Evolutionary conservation across 2,888 invertebrate species (phyloP), one percentile per base, ranked within the genome.

Genomic region (Azorinus chamasolen): DNA sequence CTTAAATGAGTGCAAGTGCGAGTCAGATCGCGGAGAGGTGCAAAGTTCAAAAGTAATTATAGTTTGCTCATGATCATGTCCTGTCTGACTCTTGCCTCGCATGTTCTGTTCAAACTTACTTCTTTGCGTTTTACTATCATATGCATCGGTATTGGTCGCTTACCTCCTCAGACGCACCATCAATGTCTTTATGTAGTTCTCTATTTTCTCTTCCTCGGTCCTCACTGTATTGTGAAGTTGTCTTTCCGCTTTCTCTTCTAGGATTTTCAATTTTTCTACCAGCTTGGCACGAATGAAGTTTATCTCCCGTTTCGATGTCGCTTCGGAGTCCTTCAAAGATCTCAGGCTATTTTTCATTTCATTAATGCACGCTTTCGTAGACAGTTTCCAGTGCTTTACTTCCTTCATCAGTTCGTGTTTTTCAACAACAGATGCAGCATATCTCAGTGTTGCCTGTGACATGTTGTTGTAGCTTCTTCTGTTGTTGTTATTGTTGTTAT

Each of bases 361-460:
- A 48, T 50, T 69, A 1, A 75, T 62, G n/a, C 64, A 64, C 6
- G 37, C 37, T 2, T 22, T 64, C 14, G 72, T 69, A 1, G 79
- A 68, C 16, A 57, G 39, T 25, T 64, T 62, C 79, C 79, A 79
- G 37, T 76, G 79, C 27, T 71, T 68, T n/a, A 76, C 61, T 46
- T 79, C 79, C 27, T 55, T 46, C 16, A 76, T 22, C 10, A 79
- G 51, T 46, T 75, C 75, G 14, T 62, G 50, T 25, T 72, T 75
- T 32, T 64, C 32, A 12, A 63, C 43, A 27, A 71, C 48, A 2
- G 66, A 62, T 16, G 57, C 64, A 0, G 55, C 48, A 10, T 74
- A 68, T n/a, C 79, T 37, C 20, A 63, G 43, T 39, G 71, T 66
- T 4, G 74, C 79, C 5, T 68, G 39, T 14, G 79, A 79, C 79